Base-by-base conservation (phyloP, 2,797 vertebrate species). In the Microctenopoma stevenorrisi region DNA sequence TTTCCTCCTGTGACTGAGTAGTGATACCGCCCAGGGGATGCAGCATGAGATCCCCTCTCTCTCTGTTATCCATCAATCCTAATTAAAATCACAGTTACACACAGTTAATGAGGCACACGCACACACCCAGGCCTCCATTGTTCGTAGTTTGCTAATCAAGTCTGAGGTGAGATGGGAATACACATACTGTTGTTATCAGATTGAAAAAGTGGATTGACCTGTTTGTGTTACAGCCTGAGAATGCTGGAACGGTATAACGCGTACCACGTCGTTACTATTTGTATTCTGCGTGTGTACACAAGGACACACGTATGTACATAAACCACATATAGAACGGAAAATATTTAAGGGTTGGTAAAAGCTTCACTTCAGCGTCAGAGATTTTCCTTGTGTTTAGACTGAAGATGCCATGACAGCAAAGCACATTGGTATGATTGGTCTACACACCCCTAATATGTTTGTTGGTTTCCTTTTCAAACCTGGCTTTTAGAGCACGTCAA, bases 221-320 rank as follows among this genome's bases (percentile, higher is more conserved):
- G 42, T 81, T 81, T 81, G 37, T 40, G 62, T 91, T 83, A 86
- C 43, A 68, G 76, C 58, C 43, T 53, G 68, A 77, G 66, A 81
- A 87, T 85, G 68, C 86, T 46, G 71, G 68, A 86, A 43, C 15
- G 14, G 28, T 44, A 79, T 68, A 72, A 76, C 59, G 76, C 62
- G 49, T 22, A 18, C 26, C 13, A 30, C 4, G 42, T 64, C 59
- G 51, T 68, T 54, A 38, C 10, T 0, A 0, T 13, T 18, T 61
- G 22, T 14, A 43, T 1, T 10, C 26, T 44, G 37, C 9, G 10
- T 38, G 37, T 51, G 9, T 0, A 33, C 4, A 56, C 25, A 64
- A 5, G 56, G 40, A 14, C 13, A 43, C 22, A 22, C 22, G 22
- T 2, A 42, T 33, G 30, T 14, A 42, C 40, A 4, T 42, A 3